phyloP scores from a whole-genome alignment of 2,113 vertebrate genomes.

The Aldabrachelys gigantea region DNA sequence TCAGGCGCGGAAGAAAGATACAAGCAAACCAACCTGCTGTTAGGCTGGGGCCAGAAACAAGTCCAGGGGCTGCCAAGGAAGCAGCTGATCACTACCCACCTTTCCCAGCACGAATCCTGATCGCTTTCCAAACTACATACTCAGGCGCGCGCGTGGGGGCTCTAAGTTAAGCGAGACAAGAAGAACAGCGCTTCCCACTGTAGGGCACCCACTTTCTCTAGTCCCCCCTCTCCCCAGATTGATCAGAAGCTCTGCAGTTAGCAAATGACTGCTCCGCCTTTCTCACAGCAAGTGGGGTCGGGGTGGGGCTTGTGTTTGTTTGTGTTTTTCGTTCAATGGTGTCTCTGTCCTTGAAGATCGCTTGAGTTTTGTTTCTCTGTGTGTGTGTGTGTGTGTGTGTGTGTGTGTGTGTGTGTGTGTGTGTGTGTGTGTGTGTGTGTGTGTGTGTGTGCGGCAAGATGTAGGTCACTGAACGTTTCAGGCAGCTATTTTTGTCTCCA shows the following conservation, averaged over 20 bases:
- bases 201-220: not conserved
- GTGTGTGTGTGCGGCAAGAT: slow-evolving; percentile 61
- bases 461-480: slow-evolving; percentile 81
- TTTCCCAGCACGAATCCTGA: not conserved
- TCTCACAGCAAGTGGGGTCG: not conserved
- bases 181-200: not conserved
- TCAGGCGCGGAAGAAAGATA: slow-evolving; percentile 17
- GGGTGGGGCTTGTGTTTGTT: not conserved
- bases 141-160: not conserved
- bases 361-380: not conserved
- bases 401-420: slow-evolving; percentile 8
- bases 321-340: not conserved
- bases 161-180: not conserved
- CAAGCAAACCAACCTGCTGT: slow-evolving; percentile 17
- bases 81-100: not conserved
- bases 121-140: not conserved
- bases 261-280: not conserved
- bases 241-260: not conserved
- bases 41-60: not conserved
- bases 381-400: not conserved
- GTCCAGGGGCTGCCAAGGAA: not conserved
- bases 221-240: not conserved
- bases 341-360: not conserved
- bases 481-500: slow-evolving; percentile 79
- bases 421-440: not conserved